Evolutionary conservation across 2,113 vertebrate genomes (phyloP), one percentile per base, ranked within the genome.

Genomic region (Podarcis muralis): DNA sequence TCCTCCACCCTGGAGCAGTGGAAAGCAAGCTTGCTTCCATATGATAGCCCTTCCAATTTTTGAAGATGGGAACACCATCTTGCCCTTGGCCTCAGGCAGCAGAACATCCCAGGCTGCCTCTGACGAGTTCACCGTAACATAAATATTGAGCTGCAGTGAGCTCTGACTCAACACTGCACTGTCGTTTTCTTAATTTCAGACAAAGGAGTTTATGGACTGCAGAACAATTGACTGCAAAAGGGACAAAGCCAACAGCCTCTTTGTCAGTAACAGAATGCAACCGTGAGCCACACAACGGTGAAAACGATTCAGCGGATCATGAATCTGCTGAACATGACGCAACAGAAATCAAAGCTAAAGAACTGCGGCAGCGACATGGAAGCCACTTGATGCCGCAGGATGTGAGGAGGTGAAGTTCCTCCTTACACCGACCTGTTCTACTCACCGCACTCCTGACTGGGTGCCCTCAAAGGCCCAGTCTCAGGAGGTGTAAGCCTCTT

Each of bases 151-250:
- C 23, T 13, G 57, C 3, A 65, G 93, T 98, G 98, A 98, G 97
- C 98, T 99, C 98, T 95, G 95, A 93, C 97, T 98, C 94, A 94
- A 97, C 97, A 80, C 95, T 91, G 95, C 96, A 76, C 79, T 90
- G 91, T 88, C 83, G 95, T 93, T 98, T 98, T 97, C 97, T 97
- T 97, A 96, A 97, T 86, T 95, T 87, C 90, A 97, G 98, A 98
- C 98, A 98, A 97, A 92, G 95, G 93, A 82, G 37, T 84, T 93
- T 91, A 90, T 97, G 95, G 94, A 95, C 94, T 32, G 81, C 53
- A 91, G 84, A 95, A 86, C 80, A 87, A 83, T 96, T 95, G 87
- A 91, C 88, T 93, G 94, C 43, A 88, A 88, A 83, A 83, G 43
- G 76, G 87, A 93, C 92, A 95, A 66, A 66, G 18, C 91, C 92